phyloP scores from a whole-genome alignment of 2,888 invertebrate species.

The Oscheius sp. region DNA sequence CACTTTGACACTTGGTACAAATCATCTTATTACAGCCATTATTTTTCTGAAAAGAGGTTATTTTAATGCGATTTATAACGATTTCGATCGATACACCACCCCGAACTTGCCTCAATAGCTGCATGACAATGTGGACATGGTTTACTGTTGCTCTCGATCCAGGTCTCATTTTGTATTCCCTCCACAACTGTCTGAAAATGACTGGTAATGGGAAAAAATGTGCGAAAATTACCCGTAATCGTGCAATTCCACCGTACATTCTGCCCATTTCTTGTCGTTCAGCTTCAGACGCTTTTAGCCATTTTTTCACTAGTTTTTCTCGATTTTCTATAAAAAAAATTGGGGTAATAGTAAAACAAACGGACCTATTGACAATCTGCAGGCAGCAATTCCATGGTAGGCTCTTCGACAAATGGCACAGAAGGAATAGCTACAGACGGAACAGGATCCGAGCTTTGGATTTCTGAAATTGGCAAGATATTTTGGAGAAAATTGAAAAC shows the following conservation, averaged over 20 bases:
- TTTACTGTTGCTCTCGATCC: conserved; percentile 78
- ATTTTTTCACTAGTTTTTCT: not conserved
- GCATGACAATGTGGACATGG: conserved; percentile 79
- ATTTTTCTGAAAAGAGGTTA: conserved; percentile 76
- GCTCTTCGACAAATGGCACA: conserved; percentile 79
- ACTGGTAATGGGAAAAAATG: not conserved
- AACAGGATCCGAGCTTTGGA: conserved; percentile 76
- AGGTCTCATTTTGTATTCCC: conserved; percentile 75
- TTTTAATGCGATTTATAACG: no score
- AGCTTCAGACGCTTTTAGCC: not conserved
- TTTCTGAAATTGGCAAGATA: not conserved
- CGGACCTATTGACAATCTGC: conserved; percentile 61
- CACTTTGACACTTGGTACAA: conserved; percentile 79
- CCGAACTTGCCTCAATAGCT: conserved; percentile 77
- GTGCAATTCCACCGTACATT: conserved; percentile 9
- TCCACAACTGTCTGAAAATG: not conserved
- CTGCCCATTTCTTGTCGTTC: not conserved
- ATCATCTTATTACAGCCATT: conserved; percentile 82
- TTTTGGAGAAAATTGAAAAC: no score
- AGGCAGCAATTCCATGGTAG: conserved; percentile 79
- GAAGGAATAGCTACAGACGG: conserved; percentile 78
- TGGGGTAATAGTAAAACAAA: not conserved
- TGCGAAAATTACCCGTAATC: no score
- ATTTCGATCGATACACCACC: no score
- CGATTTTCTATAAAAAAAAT: not conserved